Evolutionary conservation across 2,888 invertebrate genomes (phyloP), one percentile per base, ranked within the genome.

Genomic region (Leptopilina drosophilae): DNA sequence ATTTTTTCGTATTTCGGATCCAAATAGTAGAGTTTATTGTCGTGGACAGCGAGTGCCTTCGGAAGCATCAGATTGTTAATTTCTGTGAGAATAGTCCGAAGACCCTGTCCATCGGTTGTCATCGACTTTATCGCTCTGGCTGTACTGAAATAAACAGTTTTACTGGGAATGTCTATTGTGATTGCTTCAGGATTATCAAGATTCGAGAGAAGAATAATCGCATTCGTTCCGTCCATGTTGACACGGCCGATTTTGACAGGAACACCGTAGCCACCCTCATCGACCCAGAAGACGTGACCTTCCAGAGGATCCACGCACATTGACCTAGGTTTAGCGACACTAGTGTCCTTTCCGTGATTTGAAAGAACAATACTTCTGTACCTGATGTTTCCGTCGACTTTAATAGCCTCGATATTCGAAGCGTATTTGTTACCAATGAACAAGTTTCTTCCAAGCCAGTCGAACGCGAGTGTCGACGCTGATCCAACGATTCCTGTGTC

Each of bases 371-470:
- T 95, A 12, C 96, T 94, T 64, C 98, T 93, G 90, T 96, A 97
- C 88, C 96, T 96, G 0, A 94, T 93, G 90, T 97, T 96, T 0
- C 97, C 97, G 88, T 98, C 97, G 1, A 97, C 95, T 84, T 96
- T 94, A 0, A 98, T 94, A 1, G 97, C 95, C 92, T 98, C 98
- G 83, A 99, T 96, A 84, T 98, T 98, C 78, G 97, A 97, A 1
- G 98, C 97, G 3, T 95, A 94, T 59, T 96, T 94, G 89, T 98
- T 99, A 42, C 97, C 98, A 91, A 99, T 95, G 91, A 96, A 99
- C 56, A 99, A 92, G 92, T 99, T 99, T 78, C 98, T 94, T 5
- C 99, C 98, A 33, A 99, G 93, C 99, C 99, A 99, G 91, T 99
- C 99, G 88, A 98, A 97, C 0, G 99, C 98, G 64, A 99, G 94